These are phyloP conservation scores for Antechinus flavipes DNA, from an alignment of 2,113 vertebrate species.

Conservation along the genomic window DNA sequence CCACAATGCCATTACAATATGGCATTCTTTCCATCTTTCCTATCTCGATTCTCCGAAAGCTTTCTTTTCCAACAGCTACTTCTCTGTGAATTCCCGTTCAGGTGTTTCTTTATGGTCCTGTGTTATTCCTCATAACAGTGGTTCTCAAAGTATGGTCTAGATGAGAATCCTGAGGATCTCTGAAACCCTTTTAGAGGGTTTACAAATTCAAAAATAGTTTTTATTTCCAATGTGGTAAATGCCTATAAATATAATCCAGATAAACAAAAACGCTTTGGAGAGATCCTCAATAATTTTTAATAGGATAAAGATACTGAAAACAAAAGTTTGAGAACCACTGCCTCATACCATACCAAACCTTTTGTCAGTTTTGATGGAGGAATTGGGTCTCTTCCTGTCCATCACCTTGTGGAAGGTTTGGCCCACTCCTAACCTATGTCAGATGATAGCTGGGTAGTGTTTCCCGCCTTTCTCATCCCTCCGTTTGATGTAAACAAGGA, in stretches of 20 bases:
- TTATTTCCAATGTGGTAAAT: too few relatives aligned
- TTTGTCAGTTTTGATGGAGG: neutral
- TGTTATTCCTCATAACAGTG: conserved; percentile 19
- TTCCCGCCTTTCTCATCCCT: neutral
- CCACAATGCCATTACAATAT: conserved; percentile 43
- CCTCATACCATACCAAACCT: neutral
- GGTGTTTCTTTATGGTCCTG: too few relatives aligned
- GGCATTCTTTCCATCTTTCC: conserved; percentile 7
- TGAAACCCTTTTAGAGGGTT: too few relatives aligned
- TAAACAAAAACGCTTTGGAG: too few relatives aligned
- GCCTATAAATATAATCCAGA: too few relatives aligned
- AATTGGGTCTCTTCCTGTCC: neutral
- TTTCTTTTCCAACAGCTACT: neutral
- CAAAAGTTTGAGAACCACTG: too few relatives aligned
- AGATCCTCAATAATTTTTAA: too few relatives aligned
- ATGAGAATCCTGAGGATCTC: too few relatives aligned
- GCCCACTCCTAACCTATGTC: neutral
- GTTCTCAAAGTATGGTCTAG: too few relatives aligned
- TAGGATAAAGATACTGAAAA: too few relatives aligned
- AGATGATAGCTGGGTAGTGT: neutral
- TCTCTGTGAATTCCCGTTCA: neutral
- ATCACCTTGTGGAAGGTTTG: neutral
- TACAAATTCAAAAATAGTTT: too few relatives aligned
- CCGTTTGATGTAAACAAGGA: neutral
- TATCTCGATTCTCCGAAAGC: neutral